A percentile compares a stretch with the other conserved stretches of the same genome.
phyloP scores from a whole-genome alignment of 2,797 vertebrate species.

The Helarctos malayanus region DNA sequence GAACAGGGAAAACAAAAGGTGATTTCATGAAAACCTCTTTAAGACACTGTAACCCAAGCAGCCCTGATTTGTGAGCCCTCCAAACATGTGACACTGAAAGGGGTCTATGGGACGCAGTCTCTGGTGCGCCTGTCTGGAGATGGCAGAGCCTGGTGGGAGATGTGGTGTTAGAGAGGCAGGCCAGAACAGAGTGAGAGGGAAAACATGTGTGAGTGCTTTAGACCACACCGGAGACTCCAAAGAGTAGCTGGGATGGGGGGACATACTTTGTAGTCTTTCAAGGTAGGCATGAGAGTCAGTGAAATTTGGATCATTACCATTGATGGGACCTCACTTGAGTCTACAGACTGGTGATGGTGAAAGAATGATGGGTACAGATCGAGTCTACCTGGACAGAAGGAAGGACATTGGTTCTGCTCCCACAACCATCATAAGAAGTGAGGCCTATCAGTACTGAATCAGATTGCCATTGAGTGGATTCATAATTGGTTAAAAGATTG shows the following conservation, averaged over 20 bases:
- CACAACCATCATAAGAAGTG: background rate
- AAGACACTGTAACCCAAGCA: background rate
- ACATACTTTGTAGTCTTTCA: background rate
- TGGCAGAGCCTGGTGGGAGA: background rate
- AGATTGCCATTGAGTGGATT: background rate
- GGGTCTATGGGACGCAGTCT: background rate
- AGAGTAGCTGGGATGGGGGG: rapidly evolving
- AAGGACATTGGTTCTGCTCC: background rate
- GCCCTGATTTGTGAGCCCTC: background rate
- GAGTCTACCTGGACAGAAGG: background rate
- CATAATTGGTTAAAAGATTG: background rate
- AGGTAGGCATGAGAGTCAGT: background rate
- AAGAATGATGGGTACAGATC: background rate
- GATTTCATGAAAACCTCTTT: background rate
- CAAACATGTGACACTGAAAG: background rate
- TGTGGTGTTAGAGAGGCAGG: background rate
- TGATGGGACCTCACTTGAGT: background rate
- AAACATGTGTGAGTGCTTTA: background rate
- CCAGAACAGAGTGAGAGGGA: background rate
- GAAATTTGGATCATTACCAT: background rate
- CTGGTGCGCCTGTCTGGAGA: background rate
- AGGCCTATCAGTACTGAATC: background rate
- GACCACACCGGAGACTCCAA: background rate
- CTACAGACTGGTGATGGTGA: background rate
- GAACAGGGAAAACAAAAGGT: background rate